Conservation (phyloP, 2,888 invertebrate genomes). For the Drosophila differens region DNA sequence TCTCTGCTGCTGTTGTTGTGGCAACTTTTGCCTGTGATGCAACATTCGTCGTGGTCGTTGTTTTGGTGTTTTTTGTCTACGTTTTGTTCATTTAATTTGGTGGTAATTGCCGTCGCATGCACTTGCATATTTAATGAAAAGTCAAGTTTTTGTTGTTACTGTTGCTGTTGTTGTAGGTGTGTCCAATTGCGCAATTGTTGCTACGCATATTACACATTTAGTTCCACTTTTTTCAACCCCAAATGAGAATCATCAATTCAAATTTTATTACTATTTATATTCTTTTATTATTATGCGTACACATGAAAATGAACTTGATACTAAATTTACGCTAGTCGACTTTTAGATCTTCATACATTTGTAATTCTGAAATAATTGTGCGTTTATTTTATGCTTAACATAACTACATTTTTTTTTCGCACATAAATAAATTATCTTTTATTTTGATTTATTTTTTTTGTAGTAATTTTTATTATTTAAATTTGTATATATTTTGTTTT, state of each 20-base stretch:
- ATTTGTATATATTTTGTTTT: conserved; percentile 2
- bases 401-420: conserved; percentile 30
- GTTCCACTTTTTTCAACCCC: background rate
- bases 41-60: conserved; percentile 46
- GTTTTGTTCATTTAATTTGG: conserved; percentile 76
- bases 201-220: conserved; percentile 20
- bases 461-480: background rate
- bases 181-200: conserved; percentile 52
- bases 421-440: conserved; percentile 45
- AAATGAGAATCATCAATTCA: conserved; percentile 9
- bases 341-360: conserved; percentile 23
- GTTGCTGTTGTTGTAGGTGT: conserved; percentile 33
- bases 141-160: conserved; percentile 34
- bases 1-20: conserved; percentile 41
- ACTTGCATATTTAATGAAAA: conserved; percentile 77
- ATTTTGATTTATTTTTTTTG: background rate
- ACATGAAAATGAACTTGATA: conserved; percentile 65
- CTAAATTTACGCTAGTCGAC: conserved; percentile 73
- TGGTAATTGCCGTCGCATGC: conserved; percentile 77
- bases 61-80: conserved; percentile 51
- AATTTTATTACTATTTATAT: conserved; percentile 26
- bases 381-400: conserved; percentile 38
- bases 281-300: conserved; percentile 59
- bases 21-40: conserved; percentile 49
- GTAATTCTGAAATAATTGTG: conserved; percentile 39